phyloP scores from a whole-genome alignment of 2,797 vertebrate species.

The Muscicapa striata region DNA sequence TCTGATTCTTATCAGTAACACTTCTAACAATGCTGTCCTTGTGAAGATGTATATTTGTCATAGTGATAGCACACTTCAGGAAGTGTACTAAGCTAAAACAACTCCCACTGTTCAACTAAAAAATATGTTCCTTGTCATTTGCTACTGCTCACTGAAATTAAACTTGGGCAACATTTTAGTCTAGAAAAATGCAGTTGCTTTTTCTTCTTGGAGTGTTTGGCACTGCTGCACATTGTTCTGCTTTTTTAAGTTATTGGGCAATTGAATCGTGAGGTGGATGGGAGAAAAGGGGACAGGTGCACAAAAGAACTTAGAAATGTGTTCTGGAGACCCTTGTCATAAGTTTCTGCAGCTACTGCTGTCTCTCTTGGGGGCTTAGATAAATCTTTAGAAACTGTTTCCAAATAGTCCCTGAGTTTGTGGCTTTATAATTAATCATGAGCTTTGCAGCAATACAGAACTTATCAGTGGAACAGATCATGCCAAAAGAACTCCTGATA shows the following conservation, averaged over 20 bases:
- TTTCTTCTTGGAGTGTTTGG: neutral
- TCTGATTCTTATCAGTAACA: slow-evolving; percentile 19
- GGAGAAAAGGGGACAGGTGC: neutral
- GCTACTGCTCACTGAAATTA: slow-evolving; percentile 14
- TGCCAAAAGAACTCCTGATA: neutral
- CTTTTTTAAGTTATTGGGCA: neutral
- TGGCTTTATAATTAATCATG: neutral
- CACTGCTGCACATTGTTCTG: accelerated
- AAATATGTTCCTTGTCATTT: slow-evolving; percentile 61
- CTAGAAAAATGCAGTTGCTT: neutral
- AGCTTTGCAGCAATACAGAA: neutral
- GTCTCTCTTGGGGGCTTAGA: neutral
- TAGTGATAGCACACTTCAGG: slow-evolving; percentile 39
- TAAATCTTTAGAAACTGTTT: neutral
- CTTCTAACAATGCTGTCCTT: slow-evolving; percentile 19
- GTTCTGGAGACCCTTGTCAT: neutral
- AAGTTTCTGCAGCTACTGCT: neutral
- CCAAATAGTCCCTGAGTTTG: neutral
- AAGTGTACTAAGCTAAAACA: slow-evolving; percentile 42
- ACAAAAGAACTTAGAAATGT: neutral
- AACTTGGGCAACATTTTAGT: neutral
- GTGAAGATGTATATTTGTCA: slow-evolving; percentile 47
- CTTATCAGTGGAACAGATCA: accelerated
- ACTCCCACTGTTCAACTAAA: slow-evolving; percentile 31
- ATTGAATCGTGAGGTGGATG: neutral